A percentile compares a stretch with the other conserved stretches of the same genome.
These are phyloP conservation scores for Seriola aureovittata DNA, from an alignment of 2,113 vertebrate species.

Conservation along the genomic window DNA sequence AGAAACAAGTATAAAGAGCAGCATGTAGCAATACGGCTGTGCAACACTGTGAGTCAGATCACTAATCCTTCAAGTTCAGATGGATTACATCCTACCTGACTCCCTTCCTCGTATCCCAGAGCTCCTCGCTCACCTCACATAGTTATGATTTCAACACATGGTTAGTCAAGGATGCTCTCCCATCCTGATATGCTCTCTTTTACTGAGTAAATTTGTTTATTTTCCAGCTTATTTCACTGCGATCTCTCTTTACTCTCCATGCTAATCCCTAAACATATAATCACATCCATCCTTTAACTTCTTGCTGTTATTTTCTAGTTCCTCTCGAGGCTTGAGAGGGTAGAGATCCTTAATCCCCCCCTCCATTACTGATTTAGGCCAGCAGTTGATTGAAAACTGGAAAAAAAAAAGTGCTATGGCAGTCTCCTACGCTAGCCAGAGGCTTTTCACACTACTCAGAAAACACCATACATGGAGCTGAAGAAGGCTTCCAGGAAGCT, in stretches of 20 bases:
- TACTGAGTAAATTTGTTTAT: conserved; percentile 31
- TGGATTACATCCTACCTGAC: conserved; percentile 52
- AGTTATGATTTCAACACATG: conserved; percentile 47
- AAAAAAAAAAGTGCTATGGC: conserved; percentile 63
- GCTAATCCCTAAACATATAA: conserved; percentile 69
- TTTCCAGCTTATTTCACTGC: conserved; percentile 33
- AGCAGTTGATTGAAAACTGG: conserved; percentile 78
- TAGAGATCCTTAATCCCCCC: conserved; percentile 64
- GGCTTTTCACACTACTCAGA: conserved; percentile 66
- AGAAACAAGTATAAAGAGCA: conserved; percentile 21
- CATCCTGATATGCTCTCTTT: conserved; percentile 9
- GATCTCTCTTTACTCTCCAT: conserved; percentile 11
- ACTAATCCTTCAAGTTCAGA: conserved; percentile 55
- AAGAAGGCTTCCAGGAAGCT: conserved; percentile 56
- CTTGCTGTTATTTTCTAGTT: conserved; percentile 56
- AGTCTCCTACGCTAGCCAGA: conserved; percentile 53
- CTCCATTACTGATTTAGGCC: conserved; percentile 76
- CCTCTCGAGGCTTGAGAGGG: conserved; percentile 53
- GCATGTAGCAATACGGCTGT: conserved; percentile 2
- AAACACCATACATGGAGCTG: conserved; percentile 57
- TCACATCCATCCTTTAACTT: conserved; percentile 58
- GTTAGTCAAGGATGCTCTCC: conserved; percentile 40
- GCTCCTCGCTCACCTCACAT: conserved; percentile 25
- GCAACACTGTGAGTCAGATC: conserved; percentile 29
- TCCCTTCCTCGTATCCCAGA: conserved; percentile 24